These are phyloP conservation scores for Drosophila multiciliata DNA, from an alignment of 2,888 invertebrate species.

Conservation along the genomic window DNA sequence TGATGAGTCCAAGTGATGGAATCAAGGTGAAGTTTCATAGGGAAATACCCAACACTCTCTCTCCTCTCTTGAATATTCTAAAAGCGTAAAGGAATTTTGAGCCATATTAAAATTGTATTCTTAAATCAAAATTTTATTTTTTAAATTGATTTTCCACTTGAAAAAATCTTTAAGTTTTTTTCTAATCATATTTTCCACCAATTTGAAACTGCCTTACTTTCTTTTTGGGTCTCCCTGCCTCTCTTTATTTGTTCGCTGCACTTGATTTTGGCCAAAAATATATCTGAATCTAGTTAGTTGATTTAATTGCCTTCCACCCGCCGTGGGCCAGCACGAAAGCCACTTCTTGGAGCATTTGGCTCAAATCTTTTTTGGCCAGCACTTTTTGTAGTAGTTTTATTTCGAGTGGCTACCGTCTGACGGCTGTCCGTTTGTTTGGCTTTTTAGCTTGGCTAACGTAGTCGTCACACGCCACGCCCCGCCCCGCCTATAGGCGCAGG, in stretches of 20 bases:
- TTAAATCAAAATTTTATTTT: too few relatives aligned
- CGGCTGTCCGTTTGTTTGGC: constrained; percentile 79
- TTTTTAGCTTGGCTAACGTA: constrained; percentile 76
- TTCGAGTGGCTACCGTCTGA: constrained; percentile 77
- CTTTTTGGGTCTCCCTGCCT: background rate
- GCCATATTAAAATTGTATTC: background rate
- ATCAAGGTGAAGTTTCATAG: constrained; percentile 39
- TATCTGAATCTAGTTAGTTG: constrained; percentile 23
- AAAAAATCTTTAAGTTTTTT: too few relatives aligned
- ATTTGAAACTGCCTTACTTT: background rate
- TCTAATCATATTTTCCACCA: background rate
- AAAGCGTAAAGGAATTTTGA: background rate
- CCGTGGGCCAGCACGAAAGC: constrained; percentile 59
- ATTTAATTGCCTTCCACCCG: constrained; percentile 52
- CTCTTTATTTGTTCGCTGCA: background rate
- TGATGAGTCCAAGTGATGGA: constrained; percentile 48
- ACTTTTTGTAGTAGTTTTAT: constrained; percentile 48
- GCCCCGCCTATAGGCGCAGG: constrained; percentile 25
- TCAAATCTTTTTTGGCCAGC: constrained; percentile 40
- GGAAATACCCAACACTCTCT: background rate
- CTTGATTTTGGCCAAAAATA: constrained; percentile 5
- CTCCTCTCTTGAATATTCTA: background rate
- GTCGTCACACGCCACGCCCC: constrained; percentile 35
- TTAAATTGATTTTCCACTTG: too few relatives aligned
- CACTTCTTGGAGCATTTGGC: constrained; percentile 43